Evolutionary conservation across 2,888 invertebrate species (phyloP).

Genomic region (Callyntrura sp.): DNA sequence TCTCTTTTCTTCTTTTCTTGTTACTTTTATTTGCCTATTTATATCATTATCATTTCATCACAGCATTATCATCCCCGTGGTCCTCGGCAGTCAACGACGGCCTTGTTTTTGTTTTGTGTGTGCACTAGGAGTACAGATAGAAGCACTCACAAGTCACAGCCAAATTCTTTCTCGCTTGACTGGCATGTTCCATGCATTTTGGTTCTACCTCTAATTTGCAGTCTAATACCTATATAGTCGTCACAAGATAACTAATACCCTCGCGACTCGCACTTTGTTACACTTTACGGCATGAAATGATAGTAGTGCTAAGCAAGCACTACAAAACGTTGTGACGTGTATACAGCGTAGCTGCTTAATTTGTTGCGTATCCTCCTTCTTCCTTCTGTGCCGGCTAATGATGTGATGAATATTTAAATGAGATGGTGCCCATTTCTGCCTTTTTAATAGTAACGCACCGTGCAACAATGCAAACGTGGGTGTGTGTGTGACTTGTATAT

Average conservation of each 20-base stretch:
- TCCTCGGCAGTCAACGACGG: conserved; percentile 26
- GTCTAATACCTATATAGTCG: not conserved
- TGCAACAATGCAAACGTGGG: not conserved
- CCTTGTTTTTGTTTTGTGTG: conserved; percentile 51
- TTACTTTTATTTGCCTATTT: conserved; percentile 11
- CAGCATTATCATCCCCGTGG: not conserved
- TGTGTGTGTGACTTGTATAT: not conserved
- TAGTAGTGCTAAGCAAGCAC: no score
- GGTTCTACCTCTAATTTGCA: no score
- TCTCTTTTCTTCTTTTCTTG: not conserved
- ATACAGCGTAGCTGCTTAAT: no score
- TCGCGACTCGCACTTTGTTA: no score
- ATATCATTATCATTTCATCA: conserved; percentile 10
- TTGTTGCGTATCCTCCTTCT: not conserved
- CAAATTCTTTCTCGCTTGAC: not conserved
- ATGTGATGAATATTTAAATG: no score
- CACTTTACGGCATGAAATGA: no score
- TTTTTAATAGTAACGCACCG: not conserved
- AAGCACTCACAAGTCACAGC: not conserved
- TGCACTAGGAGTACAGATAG: not conserved
- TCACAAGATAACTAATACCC: no score
- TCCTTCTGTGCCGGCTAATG: not conserved
- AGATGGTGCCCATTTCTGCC: not conserved
- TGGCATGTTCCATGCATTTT: not conserved
- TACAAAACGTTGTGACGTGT: no score